Evolutionary conservation across 1,140 invertebrate genomes (phyloP), one percentile per base, ranked within the genome.

Genomic region (Megalonaias nervosa): DNA sequence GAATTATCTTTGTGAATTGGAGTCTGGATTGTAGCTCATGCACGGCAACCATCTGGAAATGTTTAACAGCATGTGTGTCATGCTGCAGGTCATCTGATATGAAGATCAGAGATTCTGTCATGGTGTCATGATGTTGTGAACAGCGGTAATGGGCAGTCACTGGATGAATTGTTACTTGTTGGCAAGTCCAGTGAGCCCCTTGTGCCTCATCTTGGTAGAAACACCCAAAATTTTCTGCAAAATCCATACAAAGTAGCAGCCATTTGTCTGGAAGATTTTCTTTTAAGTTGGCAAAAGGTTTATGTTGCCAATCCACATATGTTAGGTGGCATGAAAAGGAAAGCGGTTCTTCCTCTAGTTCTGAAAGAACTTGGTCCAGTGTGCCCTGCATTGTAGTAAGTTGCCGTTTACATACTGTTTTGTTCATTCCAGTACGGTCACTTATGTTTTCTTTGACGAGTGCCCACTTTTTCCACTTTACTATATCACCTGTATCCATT

Each of bases 21-120:
- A 55, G 75, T 61, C 62, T 58, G 13, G n/a, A 60, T 23, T 61
- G 31, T 62, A 57, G 55, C n/a, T 67, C 64, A 62, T 19, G 21
- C 56, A 38, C 70, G 58, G 73, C 73, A 31, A 67, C 19, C 17
- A 68, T 67, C 16, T 71, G 62, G 26, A 70, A 71, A 71, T 80
- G 78, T 48, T 80, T 61, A 17, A 75, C 73, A 61, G 23, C 23
- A 71, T 80, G 73, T 19, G 19, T 17, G 38, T 75, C 67, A 62
- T 80, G 78, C 61, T 60, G 71, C n/a, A 56, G 38, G 62, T 80
- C 78, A 56, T 75, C 70, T 61, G 61, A 66, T 65, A 80, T 48
- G 57, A 75, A 75, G n/a, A 80, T 56, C 60, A 72, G 26, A 48
- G 21, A 58, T 61, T 79, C 71, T 60, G 23, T 67, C n/a, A 75